A percentile compares a stretch with the other conserved stretches of the same genome.
phyloP scores from a whole-genome alignment of 2,888 invertebrate genomes.

The Teleogryllus oceanicus region DNA sequence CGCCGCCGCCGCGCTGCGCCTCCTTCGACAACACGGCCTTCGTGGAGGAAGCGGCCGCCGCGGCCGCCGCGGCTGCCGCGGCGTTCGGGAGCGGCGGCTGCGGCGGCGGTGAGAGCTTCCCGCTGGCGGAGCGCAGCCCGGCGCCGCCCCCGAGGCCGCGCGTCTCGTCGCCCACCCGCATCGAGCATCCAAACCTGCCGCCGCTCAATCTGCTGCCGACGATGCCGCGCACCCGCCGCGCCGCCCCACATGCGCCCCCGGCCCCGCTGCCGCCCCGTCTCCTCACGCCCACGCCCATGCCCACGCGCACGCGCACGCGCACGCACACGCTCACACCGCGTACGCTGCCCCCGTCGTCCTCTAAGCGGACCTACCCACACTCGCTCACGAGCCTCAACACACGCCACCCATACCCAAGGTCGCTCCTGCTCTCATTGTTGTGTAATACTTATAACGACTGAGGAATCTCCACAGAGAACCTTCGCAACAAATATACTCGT shows the following conservation, averaged over 20 bases:
- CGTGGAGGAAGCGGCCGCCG: constrained; percentile 77
- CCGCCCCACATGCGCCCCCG: constrained; percentile 31
- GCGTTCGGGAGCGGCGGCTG: constrained; percentile 79
- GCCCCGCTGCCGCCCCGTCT: background rate
- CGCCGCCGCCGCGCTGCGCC: constrained; percentile 34
- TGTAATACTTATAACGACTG: no score
- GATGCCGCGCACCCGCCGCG: constrained; percentile 46
- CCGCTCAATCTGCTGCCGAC: constrained; percentile 66
- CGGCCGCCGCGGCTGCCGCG: constrained; percentile 60
- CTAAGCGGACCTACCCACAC: background rate
- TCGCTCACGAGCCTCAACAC: no score
- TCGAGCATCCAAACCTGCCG: constrained; percentile 77
- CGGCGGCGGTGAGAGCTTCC: constrained; percentile 42
- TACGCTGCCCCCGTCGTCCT: background rate
- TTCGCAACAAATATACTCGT: no score
- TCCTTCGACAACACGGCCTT: constrained; percentile 70
- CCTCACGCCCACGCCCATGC: background rate
- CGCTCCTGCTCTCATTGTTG: no score
- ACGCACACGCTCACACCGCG: background rate
- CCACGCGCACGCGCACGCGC: background rate
- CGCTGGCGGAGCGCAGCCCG: constrained; percentile 33
- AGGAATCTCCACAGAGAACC: no score
- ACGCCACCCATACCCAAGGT: no score
- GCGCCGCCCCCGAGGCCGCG: constrained; percentile 56
- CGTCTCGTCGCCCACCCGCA: constrained; percentile 76